Conservation (phyloP, 2,113 vertebrate species). For the Onychorhynchus coronatus region DNA sequence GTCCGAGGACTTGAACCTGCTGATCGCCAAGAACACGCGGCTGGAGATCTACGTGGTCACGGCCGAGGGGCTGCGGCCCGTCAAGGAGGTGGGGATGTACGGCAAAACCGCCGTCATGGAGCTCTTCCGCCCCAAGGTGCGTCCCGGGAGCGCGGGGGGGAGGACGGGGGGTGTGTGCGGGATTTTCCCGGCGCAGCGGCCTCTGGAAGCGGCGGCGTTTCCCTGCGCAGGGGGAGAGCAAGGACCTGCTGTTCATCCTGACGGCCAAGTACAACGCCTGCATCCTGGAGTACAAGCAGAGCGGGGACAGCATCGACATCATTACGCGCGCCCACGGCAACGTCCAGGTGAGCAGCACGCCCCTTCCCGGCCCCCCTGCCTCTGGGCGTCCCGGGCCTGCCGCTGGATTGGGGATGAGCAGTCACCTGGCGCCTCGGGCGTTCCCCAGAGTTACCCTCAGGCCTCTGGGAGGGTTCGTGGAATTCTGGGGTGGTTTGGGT, state of each 20-base stretch:
- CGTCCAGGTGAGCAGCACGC: slow-evolving; percentile 97
- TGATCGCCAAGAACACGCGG: slow-evolving; percentile 97
- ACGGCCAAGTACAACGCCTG: slow-evolving; percentile 98
- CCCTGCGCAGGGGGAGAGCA: slow-evolving; percentile 87
- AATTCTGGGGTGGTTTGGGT: neutral
- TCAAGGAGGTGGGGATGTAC: slow-evolving; percentile 98
- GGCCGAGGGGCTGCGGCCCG: slow-evolving; percentile 93
- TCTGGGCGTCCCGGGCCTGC: too few relatives aligned
- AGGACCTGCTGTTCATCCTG: slow-evolving; percentile 94
- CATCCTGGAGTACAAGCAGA: slow-evolving; percentile 98
- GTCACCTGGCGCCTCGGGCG: fast-evolving
- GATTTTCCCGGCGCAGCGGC: too few relatives aligned
- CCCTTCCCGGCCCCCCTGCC: too few relatives aligned
- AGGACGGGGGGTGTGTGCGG: too few relatives aligned
- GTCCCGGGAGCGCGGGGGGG: neutral
- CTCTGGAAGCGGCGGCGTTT: neutral
- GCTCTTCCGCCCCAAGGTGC: slow-evolving; percentile 95
- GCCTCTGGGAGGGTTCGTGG: neutral
- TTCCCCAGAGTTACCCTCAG: neutral
- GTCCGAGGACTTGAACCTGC: slow-evolving; percentile 91
- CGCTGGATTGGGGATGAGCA: fast-evolving
- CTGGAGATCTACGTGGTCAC: slow-evolving; percentile 98
- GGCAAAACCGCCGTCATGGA: slow-evolving; percentile 98
- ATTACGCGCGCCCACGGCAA: slow-evolving; percentile 96
- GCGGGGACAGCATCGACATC: slow-evolving; percentile 94